phyloP scores from a whole-genome alignment of 2,113 vertebrate genomes.

The Dolichotis patagonum region DNA sequence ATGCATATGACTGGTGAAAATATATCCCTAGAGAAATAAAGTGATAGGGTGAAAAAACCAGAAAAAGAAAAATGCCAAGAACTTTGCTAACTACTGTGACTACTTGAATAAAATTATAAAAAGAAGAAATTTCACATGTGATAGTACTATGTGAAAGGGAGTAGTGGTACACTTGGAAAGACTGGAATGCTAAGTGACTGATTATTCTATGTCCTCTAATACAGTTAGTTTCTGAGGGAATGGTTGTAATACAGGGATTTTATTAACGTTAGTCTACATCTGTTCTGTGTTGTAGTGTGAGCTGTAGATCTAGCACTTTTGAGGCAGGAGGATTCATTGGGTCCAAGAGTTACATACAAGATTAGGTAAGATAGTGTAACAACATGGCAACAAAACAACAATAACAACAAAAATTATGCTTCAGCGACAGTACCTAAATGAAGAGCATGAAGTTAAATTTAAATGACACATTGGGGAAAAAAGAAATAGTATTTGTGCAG shows the following conservation, averaged over 20 bases:
- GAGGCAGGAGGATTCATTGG: too few species aligned
- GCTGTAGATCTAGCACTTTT: too few species aligned
- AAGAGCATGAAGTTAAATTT: not conserved
- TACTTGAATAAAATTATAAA: not conserved
- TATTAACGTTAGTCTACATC: not conserved
- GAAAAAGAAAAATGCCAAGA: not conserved
- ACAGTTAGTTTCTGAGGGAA: not conserved
- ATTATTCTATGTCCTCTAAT: not conserved
- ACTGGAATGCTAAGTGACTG: not conserved
- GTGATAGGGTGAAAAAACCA: not conserved
- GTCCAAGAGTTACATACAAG: too few species aligned
- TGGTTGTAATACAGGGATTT: not conserved
- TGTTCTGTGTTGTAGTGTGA: not conserved
- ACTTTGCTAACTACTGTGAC: not conserved
- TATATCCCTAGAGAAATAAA: not conserved
- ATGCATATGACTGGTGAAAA: not conserved
- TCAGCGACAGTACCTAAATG: not conserved
- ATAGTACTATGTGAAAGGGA: not conserved
- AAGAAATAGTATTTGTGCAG: not conserved
- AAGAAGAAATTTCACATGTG: not conserved
- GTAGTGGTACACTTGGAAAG: not conserved
- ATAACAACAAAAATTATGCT: not conserved
- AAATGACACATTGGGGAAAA: not conserved
- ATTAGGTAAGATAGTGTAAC: too few species aligned
- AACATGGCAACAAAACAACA: too few species aligned